These are phyloP conservation scores for Onychostoma macrolepis DNA, from an alignment of 2,113 vertebrate genomes.

Conservation along the genomic window DNA sequence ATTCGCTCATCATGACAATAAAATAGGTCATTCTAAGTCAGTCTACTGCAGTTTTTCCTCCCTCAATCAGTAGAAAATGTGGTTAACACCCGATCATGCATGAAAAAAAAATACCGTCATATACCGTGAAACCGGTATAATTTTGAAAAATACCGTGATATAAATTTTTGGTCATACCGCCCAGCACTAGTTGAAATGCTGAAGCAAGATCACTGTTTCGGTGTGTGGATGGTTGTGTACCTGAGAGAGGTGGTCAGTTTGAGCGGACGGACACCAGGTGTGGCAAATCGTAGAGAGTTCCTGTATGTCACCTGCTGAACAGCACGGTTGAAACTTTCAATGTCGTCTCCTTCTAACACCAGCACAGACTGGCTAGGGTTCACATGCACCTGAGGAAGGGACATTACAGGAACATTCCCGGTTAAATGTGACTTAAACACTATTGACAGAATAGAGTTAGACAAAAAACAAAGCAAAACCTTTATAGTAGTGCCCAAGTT, in stretches of 20 bases:
- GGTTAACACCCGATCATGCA: no score
- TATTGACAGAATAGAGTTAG: neutral
- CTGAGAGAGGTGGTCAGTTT: conserved; percentile 87
- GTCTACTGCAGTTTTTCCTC: no score
- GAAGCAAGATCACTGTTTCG: neutral
- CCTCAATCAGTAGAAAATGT: no score
- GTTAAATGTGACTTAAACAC: neutral
- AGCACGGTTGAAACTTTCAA: conserved; percentile 95
- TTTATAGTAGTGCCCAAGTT: neutral
- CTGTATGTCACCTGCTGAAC: conserved; percentile 98
- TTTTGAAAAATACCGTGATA: no score
- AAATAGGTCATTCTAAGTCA: no score
- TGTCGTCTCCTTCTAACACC: conserved; percentile 94
- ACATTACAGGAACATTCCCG: neutral
- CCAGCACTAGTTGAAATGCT: no score
- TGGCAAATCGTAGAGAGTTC: conserved; percentile 95
- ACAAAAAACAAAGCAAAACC: neutral
- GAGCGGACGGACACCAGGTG: conserved; percentile 93
- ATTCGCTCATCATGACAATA: no score
- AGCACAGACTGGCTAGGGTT: conserved; percentile 96
- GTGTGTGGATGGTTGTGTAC: conserved; percentile 50
- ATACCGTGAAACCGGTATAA: no score
- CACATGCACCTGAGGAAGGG: conserved; percentile 86
- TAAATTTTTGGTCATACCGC: no score
- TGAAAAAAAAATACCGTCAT: no score